phyloP scores from a whole-genome alignment of 1,140 invertebrate genomes.

The Meloidogyne exigua region DNA sequence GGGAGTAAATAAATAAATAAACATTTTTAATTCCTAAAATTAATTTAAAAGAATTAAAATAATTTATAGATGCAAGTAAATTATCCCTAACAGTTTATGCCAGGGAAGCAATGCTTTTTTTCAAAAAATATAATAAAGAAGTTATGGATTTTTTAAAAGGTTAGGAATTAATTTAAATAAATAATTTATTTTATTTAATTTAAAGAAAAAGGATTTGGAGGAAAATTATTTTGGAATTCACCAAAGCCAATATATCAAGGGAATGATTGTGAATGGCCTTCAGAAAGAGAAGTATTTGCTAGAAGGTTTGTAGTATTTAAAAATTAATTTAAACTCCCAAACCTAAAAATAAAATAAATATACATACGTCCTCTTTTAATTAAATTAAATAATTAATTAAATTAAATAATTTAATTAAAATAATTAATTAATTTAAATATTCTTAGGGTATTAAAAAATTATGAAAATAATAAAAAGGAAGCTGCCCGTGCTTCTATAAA shows the following conservation, averaged over 20 bases:
- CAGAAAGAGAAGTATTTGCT: conserved; percentile 63
- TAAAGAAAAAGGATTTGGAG: conserved; percentile 53
- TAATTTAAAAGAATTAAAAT: too few relatives aligned
- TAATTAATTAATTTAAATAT: conserved; percentile 26
- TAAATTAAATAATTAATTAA: not conserved
- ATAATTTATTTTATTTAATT: not conserved
- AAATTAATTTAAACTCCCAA: not conserved
- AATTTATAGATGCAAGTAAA: conserved; percentile 52
- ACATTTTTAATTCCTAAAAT: too few relatives aligned
- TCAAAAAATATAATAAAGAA: conserved; percentile 64
- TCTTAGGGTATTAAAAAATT: conserved; percentile 61
- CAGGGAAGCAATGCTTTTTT: conserved; percentile 59
- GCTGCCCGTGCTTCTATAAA: conserved; percentile 40
- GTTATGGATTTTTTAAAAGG: conserved; percentile 57
- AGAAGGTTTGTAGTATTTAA: conserved; percentile 56
- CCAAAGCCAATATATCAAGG: conserved; percentile 62
- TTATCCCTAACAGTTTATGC: conserved; percentile 59
- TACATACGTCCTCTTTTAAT: too few relatives aligned
- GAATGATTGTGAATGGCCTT: conserved; percentile 63
- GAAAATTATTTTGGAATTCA: conserved; percentile 63
- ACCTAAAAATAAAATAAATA: too few relatives aligned
- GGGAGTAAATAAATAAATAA: too few relatives aligned
- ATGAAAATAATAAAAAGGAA: conserved; percentile 50
- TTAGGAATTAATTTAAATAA: not conserved
- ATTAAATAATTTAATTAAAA: not conserved